These are phyloP conservation scores for Petrocephalus microphthalmus DNA, from an alignment of 2,113 vertebrate species.

Conservation along the genomic window DNA sequence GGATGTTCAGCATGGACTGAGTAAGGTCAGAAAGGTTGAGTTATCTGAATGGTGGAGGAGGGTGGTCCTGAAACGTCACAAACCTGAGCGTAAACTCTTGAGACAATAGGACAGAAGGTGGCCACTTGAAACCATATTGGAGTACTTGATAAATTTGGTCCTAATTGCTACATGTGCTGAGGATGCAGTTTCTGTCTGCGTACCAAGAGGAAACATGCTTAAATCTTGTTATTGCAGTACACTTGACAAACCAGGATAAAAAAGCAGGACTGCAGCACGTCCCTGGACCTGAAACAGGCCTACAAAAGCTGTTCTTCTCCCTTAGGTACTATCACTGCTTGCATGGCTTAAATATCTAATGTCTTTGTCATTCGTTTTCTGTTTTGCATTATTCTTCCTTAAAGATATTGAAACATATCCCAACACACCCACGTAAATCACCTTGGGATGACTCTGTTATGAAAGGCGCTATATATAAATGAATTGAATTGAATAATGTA, in stretches of 20 bases:
- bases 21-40: neutral
- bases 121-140: neutral
- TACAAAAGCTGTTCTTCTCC: neutral
- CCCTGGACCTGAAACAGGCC: neutral
- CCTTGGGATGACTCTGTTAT: no score
- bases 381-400: no score
- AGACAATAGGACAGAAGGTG: neutral
- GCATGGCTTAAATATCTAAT: neutral
- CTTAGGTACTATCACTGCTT: neutral
- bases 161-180: neutral
- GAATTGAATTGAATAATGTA: neutral
- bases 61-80: neutral
- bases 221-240: neutral
- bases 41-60: neutral
- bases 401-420: no score
- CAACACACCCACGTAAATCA: no score
- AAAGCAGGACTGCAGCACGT: neutral
- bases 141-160: neutral
- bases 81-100: neutral
- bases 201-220: neutral
- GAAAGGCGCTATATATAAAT: no score
- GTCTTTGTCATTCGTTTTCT: no score
- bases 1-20: neutral
- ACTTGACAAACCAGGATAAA: neutral
- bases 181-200: neutral